Percentiles rank a stretch among this genome's conserved stretches.
Evolutionary conservation across 2,113 vertebrate species (phyloP).

Genomic region (Taxidea taxus): DNA sequence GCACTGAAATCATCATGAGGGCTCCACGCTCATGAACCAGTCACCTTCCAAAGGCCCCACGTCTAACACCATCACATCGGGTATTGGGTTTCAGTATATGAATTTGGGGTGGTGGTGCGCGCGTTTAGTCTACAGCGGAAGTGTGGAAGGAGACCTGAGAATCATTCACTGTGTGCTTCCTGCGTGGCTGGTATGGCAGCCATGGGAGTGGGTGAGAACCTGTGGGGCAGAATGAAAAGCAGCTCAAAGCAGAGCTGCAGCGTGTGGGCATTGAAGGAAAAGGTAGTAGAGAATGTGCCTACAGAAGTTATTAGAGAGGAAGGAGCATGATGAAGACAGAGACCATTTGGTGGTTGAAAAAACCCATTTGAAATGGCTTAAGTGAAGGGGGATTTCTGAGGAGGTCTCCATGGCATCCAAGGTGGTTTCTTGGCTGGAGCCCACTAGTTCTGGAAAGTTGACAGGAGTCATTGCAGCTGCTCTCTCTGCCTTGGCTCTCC

Average conservation of each 20-base stretch:
- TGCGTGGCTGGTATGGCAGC: neutral
- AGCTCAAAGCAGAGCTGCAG: neutral
- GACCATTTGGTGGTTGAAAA: neutral
- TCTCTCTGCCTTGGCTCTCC: neutral
- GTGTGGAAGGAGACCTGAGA: neutral
- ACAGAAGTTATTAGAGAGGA: neutral
- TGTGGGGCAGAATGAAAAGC: neutral
- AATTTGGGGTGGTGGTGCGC: neutral
- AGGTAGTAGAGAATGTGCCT: neutral
- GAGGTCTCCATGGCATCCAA: neutral
- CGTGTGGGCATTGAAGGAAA: accelerated
- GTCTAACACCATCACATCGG: neutral
- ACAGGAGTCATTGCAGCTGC: neutral
- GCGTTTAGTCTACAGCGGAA: neutral
- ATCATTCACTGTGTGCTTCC: neutral
- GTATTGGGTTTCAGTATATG: neutral
- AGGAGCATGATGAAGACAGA: neutral
- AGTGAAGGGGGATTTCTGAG: neutral
- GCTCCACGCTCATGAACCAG: neutral
- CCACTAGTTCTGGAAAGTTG: accelerated
- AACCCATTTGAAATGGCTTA: neutral
- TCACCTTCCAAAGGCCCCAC: neutral
- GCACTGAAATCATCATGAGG: neutral
- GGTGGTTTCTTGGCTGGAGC: neutral
- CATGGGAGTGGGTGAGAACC: neutral